These are phyloP conservation scores for Dromiciops gliroides DNA, from an alignment of 2,113 vertebrate species.

Conservation along the genomic window DNA sequence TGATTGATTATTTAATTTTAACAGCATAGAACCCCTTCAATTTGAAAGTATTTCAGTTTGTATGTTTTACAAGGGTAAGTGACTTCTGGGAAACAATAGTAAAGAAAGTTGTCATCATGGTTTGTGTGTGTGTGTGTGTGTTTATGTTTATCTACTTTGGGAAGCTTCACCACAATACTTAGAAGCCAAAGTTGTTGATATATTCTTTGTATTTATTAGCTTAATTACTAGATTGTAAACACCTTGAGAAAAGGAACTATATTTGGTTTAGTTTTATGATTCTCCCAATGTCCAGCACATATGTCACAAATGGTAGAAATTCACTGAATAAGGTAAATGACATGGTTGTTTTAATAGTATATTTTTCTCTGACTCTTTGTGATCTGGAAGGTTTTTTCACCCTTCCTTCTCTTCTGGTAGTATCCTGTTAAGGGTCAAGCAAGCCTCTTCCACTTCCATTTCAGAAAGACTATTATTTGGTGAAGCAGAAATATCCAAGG, in stretches of 20 bases:
- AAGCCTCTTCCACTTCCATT: neutral
- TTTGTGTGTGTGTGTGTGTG: neutral
- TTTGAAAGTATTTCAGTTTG: neutral
- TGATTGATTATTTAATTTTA: neutral
- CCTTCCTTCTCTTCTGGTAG: neutral
- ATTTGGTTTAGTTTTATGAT: neutral
- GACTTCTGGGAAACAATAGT: neutral
- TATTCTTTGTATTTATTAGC: neutral
- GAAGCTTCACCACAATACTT: neutral
- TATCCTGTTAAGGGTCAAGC: neutral
- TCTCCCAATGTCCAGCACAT: neutral
- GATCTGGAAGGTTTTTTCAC: neutral
- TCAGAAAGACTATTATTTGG: constrained; percentile 31
- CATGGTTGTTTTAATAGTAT: neutral
- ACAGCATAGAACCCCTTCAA: neutral
- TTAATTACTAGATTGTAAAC: neutral
- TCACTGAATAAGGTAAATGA: neutral
- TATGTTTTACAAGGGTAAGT: neutral
- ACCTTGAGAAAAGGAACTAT: neutral
- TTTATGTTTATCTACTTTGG: neutral
- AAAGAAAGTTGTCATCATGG: neutral
- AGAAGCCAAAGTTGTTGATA: neutral
- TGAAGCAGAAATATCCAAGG: neutral
- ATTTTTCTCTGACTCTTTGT: neutral
- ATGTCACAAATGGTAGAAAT: neutral